A percentile compares a stretch with the other conserved stretches of the same genome.
phyloP scores from a whole-genome alignment of 2,113 vertebrate species.

The Sitta europaea region DNA sequence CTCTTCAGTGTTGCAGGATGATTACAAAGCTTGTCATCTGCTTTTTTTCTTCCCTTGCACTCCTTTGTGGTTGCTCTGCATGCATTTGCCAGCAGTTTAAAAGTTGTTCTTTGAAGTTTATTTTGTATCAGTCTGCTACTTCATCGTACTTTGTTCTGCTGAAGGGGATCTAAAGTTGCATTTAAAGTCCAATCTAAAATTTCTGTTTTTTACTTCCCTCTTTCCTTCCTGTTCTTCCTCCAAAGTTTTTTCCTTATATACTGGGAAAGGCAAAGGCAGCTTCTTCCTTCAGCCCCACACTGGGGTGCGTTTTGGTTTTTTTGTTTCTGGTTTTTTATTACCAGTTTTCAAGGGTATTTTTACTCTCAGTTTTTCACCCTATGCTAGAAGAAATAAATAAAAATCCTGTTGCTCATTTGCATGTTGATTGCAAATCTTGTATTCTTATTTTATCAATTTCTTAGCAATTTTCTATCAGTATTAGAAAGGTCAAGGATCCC shows the following conservation, averaged over 20 bases:
- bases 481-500: neutral
- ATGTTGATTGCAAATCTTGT: neutral
- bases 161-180: neutral
- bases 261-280: neutral
- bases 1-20: neutral
- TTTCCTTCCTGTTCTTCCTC: neutral
- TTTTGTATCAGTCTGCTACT: neutral
- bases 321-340: neutral
- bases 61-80: neutral
- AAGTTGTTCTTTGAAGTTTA: neutral
- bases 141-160: neutral
- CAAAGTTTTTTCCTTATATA: neutral
- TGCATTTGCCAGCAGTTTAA: neutral
- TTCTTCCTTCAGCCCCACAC: neutral
- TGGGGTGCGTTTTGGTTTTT: neutral
- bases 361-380: neutral
- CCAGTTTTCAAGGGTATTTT: neutral
- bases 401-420: neutral
- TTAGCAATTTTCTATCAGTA: neutral
- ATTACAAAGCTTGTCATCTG: neutral
- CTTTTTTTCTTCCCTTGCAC: neutral
- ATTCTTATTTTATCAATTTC: neutral
- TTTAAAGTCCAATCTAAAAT: neutral
- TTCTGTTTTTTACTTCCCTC: neutral
- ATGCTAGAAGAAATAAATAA: neutral